Conservation (phyloP, 2,113 vertebrate species). For the Orientallactaga bullata region DNA sequence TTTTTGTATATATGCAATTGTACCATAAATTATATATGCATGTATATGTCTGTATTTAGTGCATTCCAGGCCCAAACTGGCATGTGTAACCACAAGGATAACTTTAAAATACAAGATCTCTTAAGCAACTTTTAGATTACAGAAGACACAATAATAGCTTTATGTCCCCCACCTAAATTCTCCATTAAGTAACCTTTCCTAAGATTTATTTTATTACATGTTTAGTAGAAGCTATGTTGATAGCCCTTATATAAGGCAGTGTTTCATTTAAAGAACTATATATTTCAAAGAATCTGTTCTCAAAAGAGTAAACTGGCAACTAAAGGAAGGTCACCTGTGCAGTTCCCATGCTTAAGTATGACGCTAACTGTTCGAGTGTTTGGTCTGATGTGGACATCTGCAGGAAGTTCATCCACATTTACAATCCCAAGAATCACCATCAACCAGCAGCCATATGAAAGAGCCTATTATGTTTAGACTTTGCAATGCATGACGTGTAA, state of each 20-base stretch:
- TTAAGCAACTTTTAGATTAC: slow-evolving; percentile 2
- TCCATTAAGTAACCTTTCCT: not conserved
- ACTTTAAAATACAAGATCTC: not conserved
- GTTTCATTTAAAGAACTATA: not conserved
- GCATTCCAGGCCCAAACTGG: not conserved
- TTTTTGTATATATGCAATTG: not conserved
- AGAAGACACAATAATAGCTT: not conserved
- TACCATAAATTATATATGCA: not conserved
- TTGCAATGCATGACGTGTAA: slow-evolving; percentile 33
- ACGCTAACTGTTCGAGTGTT: not conserved
- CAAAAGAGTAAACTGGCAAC: not conserved
- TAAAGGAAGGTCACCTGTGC: not conserved
- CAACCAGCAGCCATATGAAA: slow-evolving; percentile 19
- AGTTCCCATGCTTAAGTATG: not conserved
- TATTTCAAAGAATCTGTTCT: not conserved
- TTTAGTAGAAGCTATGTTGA: not conserved
- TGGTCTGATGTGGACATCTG: not conserved
- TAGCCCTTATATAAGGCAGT: not conserved
- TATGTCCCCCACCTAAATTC: not conserved
- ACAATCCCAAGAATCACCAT: not conserved
- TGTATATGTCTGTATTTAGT: not conserved
- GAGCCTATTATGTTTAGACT: not conserved
- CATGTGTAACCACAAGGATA: not conserved
- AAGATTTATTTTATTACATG: not conserved
- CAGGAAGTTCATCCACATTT: slow-evolving; percentile 37